Conservation (phyloP, 2,888 invertebrate species). For the Lasioglossum marginatum region DNA sequence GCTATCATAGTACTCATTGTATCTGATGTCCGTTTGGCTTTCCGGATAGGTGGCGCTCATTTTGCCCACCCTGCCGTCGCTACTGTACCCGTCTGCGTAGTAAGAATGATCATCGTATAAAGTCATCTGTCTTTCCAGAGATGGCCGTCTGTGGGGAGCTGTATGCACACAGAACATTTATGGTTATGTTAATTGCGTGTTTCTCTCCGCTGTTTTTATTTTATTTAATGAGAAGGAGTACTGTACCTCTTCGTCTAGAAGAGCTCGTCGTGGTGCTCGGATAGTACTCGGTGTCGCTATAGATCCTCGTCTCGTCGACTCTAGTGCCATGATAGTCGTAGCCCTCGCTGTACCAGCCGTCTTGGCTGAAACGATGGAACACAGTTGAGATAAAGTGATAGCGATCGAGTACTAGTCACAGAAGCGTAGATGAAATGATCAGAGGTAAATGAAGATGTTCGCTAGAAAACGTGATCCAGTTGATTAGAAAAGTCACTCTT, state of each 20-base stretch:
- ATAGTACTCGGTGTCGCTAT: conserved; percentile 85
- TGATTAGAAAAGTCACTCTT: conserved; percentile 24
- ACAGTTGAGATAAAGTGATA: conserved; percentile 26
- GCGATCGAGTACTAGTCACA: conserved; percentile 23
- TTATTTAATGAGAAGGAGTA: not conserved
- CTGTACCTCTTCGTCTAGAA: conserved; percentile 75
- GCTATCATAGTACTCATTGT: conserved; percentile 89
- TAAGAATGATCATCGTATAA: conserved; percentile 90
- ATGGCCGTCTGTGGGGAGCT: conserved; percentile 87
- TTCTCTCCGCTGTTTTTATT: not conserved
- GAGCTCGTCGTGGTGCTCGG: conserved; percentile 80
- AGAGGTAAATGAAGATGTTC: conserved; percentile 37
- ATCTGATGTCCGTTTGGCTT: conserved; percentile 85
- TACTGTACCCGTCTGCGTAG: conserved; percentile 84
- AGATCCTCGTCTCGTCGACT: conserved; percentile 84
- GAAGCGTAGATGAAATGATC: conserved; percentile 57
- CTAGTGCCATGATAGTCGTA: conserved; percentile 84
- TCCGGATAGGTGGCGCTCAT: conserved; percentile 82
- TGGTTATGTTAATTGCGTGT: not conserved
- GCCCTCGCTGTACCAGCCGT: conserved; percentile 86
- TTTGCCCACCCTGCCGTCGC: conserved; percentile 76
- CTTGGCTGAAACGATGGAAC: conserved; percentile 85
- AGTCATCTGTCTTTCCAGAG: conserved; percentile 92
- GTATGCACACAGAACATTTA: conserved; percentile 32
- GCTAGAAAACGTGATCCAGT: conserved; percentile 13